Evolutionary conservation across 2,113 vertebrate genomes (phyloP), one percentile per base, ranked within the genome.

Genomic region (Mirounga angustirostris): DNA sequence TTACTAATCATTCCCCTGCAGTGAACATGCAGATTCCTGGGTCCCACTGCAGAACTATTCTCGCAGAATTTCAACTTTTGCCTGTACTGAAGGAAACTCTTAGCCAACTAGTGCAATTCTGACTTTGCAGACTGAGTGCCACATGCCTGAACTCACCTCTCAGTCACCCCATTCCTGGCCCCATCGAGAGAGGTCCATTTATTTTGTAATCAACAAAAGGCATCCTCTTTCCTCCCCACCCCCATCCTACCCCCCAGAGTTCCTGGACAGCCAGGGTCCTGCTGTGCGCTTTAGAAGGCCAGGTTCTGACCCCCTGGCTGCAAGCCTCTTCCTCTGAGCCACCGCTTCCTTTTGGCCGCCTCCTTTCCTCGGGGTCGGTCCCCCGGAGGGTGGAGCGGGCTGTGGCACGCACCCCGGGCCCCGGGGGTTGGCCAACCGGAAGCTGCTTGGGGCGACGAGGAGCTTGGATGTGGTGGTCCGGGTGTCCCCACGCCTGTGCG

Each of bases 181-280:
- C 69, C 71, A 67, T 16, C 78, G 36, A 85, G 28, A 89, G 15
- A 15, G 40, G 43, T 33, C 52, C 24, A 16, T 80, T 91, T 86
- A 46, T 82, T 91, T 21, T 87, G 83, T 80, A 80, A 69, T 33
- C 24, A 36, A 52, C 61, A 74, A 84, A 93, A 86, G 61, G 14
- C 54, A 54, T 54, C 50, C n/a, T 73, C 40, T 43, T 40, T 8
- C 61, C 12, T 52, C 46, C 13, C 30, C 5, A 22, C 6, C 3
- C 24, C 4, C 5, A 3, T 15, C 0, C 7, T 8, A 26, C 1
- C 13, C 58, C 52, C 24, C 33, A 15, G 22, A 52, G 8, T 16
- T 89, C n/a, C 26, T 7, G 46, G 18, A 78, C 59, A 65, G 33
- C 21, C 43, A 2, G 26, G 36, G 21, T 67, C 61, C 73, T 9